Base-by-base conservation (phyloP, 1,140 invertebrate species). In the Pseudobourletiella spinata region DNA sequence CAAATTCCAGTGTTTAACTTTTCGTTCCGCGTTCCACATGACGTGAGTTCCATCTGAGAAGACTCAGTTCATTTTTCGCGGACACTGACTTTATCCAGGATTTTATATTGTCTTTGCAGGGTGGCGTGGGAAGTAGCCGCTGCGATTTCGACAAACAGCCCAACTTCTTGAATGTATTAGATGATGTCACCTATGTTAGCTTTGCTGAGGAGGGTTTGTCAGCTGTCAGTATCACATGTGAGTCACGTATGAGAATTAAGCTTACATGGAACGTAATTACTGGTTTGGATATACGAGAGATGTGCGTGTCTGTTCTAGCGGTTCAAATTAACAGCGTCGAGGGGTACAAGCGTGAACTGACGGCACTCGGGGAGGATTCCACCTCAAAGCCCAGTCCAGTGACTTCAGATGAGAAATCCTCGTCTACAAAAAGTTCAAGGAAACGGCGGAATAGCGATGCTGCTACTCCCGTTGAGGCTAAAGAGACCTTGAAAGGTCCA, bases 1-100 rank as follows among this genome's bases (percentile, higher is more conserved):
- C 51, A 56, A 20, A 43, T 62, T 20, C 60, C 60, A 43, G 16
- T 57, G 4, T 62, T 62, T 26, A 44, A 55, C 4, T 42, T 54
- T 28, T 46, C 30, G 6, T 4, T 46, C 26, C 20, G 60, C 22
- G 32, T 30, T 42, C 50, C 28, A 16, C 50, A 62, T 28, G n/a
- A 42, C n/a, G 60, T 62, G 20, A 56, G 30, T 29, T 46, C 16
- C 25, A 28, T 50, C n/a, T 16, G n/a, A n/a, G n/a, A n/a, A n/a
- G n/a, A n/a, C n/a, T n/a, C n/a, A n/a, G n/a, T n/a, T n/a, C n/a
- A n/a, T n/a, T n/a, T n/a, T n/a, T n/a, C n/a, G n/a, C n/a, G n/a
- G n/a, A n/a, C n/a, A n/a, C n/a, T n/a, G n/a, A n/a, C n/a, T n/a
- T n/a, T n/a, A n/a, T n/a, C n/a, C n/a, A n/a, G n/a, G n/a, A n/a